Conservation (phyloP, 2,797 vertebrate species). For the Myotis daubentonii region DNA sequence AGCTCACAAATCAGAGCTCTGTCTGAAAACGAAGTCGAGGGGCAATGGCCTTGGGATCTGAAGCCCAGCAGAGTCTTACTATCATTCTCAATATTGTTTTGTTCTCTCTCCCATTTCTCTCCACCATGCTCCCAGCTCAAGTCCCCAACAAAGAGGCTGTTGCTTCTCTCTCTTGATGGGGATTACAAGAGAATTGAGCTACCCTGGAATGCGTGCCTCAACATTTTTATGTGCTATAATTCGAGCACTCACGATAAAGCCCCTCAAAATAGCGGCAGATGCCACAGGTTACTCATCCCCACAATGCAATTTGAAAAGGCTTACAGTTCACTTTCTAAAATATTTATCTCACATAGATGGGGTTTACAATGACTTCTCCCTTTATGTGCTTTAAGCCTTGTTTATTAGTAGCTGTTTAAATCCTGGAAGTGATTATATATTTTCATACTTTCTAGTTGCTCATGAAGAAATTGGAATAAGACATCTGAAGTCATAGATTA, state of each 20-base stretch:
- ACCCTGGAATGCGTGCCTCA: background rate
- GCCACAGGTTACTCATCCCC: constrained; percentile 9
- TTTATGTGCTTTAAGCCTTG: background rate
- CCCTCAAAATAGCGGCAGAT: constrained; percentile 35
- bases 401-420: constrained; percentile 11
- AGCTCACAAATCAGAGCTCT: background rate
- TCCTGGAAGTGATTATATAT: background rate
- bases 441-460: background rate
- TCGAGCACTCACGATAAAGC: constrained; percentile 46
- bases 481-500: background rate
- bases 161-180: background rate
- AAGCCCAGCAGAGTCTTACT: background rate
- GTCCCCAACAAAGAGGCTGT: background rate
- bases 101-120: background rate
- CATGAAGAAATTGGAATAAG: background rate
- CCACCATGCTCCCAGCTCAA: background rate
- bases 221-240: constrained; percentile 49
- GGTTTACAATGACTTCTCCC: background rate
- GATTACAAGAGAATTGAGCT: constrained; percentile 11
- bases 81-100: background rate
- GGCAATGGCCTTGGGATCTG: background rate
- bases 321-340: background rate
- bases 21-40: background rate
- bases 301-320: background rate
- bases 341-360: background rate